Evolutionary conservation across 2,888 invertebrate genomes (phyloP), one percentile per base, ranked within the genome.

Genomic region (Maniola hyperantus): DNA sequence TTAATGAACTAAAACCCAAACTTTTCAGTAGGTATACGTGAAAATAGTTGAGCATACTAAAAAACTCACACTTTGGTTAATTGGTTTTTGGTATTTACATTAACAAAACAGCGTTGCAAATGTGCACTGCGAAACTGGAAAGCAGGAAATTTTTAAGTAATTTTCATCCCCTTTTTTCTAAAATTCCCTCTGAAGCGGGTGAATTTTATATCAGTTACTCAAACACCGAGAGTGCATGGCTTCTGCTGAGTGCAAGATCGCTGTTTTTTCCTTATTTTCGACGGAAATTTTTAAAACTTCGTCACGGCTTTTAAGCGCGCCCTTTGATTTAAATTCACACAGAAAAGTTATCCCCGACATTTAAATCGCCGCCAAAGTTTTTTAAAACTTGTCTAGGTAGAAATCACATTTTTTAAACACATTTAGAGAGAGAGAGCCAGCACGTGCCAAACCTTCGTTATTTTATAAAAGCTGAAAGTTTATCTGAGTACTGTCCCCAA

Each of bases 121-220:
- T 33, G 34, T 34, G 33, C 63, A 44, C 66, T 26, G 57, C 61
- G 18, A 64, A 64, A 63, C 55, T 15, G 8, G 39, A 15, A 15
- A 39, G 55, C 18, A 18, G 51, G 62, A 62, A 63, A 58, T 71
- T 69, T 71, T 71, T 65, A 67, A 72, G 65, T 71, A 67, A 69
- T 67, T 69, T 71, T 60, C 61, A 33, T 50, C 15, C 44, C 34
- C 60, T 68, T 72, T 67, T 71, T 50, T 36, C 68, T 65, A 69
- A 69, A 72, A 71, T 64, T 68, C 63, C 46, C 68, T 61, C 42
- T 65, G 64, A 62, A 26, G 58, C 55, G 64, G 67, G 55, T 71
- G 73, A 71, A 74, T 74, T 74, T 74, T 74, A 72, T 71, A 74
- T 73, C 68, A 71, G 36, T 57, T 67, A 65, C 73, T 74, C 74